These are phyloP conservation scores for Dryobota labecula DNA, from an alignment of 2,888 invertebrate species.

Conservation along the genomic window DNA sequence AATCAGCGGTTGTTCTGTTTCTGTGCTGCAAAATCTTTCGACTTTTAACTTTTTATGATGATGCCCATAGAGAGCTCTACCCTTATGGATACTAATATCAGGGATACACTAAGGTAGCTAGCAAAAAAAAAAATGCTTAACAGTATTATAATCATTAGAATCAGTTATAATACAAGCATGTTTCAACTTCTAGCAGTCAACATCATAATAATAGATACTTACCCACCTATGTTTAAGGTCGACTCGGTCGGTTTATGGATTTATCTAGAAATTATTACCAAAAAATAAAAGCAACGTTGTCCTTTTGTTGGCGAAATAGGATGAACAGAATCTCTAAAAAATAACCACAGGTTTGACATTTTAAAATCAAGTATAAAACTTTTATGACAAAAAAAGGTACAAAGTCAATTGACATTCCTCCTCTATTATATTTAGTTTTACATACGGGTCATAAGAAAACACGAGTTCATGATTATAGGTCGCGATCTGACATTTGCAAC, in stretches of 20 bases:
- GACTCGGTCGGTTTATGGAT: not conserved
- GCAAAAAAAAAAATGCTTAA: too few relatives aligned
- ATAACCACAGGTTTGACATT: slow-evolving; percentile 27
- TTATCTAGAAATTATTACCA: not conserved
- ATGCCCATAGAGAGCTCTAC: not conserved
- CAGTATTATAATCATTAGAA: too few relatives aligned
- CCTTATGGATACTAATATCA: too few relatives aligned
- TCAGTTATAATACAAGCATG: too few relatives aligned
- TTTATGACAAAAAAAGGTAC: slow-evolving; percentile 19
- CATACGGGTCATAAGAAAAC: slow-evolving; percentile 11
- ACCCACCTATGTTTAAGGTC: not conserved
- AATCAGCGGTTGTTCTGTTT: too few relatives aligned
- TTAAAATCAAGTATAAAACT: not conserved
- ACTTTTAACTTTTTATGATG: not conserved
- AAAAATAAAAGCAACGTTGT: not conserved
- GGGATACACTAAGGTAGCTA: too few relatives aligned
- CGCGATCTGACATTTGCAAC: slow-evolving; percentile 38
- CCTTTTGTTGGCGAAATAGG: not conserved
- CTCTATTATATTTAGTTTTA: slow-evolving; percentile 10
- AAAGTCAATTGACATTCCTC: slow-evolving; percentile 14
- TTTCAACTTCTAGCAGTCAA: too few relatives aligned
- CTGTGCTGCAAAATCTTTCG: not conserved
- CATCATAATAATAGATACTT: too few relatives aligned
- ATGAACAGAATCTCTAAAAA: not conserved
- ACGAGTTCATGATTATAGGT: slow-evolving; percentile 34